Conservation (phyloP, 2,888 invertebrate genomes). For the Hydroisotoma schaefferi region DNA sequence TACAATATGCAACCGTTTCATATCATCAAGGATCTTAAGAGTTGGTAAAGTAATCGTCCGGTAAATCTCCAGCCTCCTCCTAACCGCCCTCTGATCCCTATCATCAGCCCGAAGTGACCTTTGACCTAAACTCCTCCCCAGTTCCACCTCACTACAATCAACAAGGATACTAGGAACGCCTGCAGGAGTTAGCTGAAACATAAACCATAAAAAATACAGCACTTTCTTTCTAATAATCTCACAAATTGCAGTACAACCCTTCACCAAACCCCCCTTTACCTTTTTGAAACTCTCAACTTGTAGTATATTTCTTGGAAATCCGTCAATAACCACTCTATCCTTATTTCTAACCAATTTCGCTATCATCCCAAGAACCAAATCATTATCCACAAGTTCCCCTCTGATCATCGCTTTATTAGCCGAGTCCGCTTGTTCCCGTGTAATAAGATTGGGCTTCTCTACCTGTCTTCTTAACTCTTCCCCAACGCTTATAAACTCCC, state of each 20-base stretch:
- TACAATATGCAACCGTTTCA: constrained; percentile 78
- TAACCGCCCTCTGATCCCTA: constrained; percentile 73
- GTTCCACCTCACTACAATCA: constrained; percentile 85
- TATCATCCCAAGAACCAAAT: constrained; percentile 43
- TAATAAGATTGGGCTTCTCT: too few species aligned
- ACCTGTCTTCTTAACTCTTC: constrained; percentile 71
- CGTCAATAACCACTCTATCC: constrained; percentile 72
- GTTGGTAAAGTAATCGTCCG: constrained; percentile 82
- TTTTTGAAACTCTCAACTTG: constrained; percentile 85
- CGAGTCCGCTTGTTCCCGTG: constrained; percentile 39
- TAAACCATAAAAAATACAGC: constrained; percentile 56
- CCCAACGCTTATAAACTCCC: constrained; percentile 76
- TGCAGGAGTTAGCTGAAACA: constrained; percentile 59
- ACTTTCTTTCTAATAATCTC: not conserved
- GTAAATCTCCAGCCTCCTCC: constrained; percentile 77
- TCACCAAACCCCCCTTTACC: too few species aligned
- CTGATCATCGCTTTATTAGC: constrained; percentile 67
- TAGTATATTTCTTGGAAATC: constrained; percentile 84
- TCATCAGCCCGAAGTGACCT: constrained; percentile 67
- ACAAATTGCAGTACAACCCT: not conserved
- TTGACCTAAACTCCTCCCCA: constrained; percentile 60
- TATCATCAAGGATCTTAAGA: constrained; percentile 78
- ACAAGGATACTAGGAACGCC: constrained; percentile 71
- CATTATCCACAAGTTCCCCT: constrained; percentile 71
- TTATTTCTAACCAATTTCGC: not conserved